Evolutionary conservation across 2,888 invertebrate genomes (phyloP).

Genomic region (Papilio elwesi): DNA sequence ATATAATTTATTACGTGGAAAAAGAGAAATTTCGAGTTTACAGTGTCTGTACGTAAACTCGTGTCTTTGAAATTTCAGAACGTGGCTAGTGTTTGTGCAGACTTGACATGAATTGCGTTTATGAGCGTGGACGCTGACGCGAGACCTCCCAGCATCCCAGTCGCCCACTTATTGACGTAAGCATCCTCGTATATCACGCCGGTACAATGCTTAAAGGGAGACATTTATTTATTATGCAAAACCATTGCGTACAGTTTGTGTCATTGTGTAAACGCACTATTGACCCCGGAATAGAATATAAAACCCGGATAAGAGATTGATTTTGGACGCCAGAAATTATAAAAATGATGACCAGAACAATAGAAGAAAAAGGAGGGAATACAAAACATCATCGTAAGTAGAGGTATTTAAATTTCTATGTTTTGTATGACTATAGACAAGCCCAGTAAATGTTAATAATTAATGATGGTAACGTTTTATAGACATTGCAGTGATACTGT

Average conservation of each 20-base stretch:
- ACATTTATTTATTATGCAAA: slow-evolving; percentile 14
- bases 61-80: slow-evolving; percentile 24
- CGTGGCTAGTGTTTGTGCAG: slow-evolving; percentile 41
- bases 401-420: too few relatives aligned
- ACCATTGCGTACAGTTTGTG: slow-evolving; percentile 9
- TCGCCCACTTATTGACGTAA: slow-evolving; percentile 60
- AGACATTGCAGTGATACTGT: too few relatives aligned
- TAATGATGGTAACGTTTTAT: too few relatives aligned
- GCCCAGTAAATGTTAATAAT: too few relatives aligned
- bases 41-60: neutral
- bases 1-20: neutral
- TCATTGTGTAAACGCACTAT: neutral
- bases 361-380: too few relatives aligned
- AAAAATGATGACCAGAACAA: too few relatives aligned
- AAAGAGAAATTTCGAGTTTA: neutral
- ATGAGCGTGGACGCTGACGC: slow-evolving; percentile 53
- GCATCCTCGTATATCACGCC: slow-evolving; percentile 20
- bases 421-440: too few relatives aligned
- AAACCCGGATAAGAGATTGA: neutral
- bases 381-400: too few relatives aligned
- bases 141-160: slow-evolving; percentile 48
- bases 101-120: slow-evolving; percentile 59
- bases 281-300: neutral
- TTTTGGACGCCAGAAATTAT: neutral
- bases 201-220: slow-evolving; percentile 1